Base-by-base conservation (phyloP, 2,888 invertebrate genomes). In the Tupiocoris notatus region DNA sequence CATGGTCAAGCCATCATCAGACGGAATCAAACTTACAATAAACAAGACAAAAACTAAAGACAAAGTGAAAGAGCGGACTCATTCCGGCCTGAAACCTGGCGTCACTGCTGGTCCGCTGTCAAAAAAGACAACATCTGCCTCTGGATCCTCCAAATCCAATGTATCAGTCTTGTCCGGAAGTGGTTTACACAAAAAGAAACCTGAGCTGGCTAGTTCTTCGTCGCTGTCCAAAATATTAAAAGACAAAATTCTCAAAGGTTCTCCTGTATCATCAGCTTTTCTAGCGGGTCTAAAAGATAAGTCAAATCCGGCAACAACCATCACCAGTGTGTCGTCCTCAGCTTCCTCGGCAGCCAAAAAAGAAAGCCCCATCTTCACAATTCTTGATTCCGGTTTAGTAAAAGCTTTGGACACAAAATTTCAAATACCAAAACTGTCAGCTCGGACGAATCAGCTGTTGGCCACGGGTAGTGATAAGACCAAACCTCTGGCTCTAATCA, bases 21-120 rank as follows among this genome's bases (percentile, higher is more conserved):
- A 94, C 81, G 94, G 94, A 1, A 93, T 96, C 86, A 96, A 95
- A 84, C 89, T 96, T 74, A 96, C 94, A 1, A 94, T 95, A 23
- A 95, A 95, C 82, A 95, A 95, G 85, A 94, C 95, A 0, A 87
- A 91, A 81, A 88, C 89, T 21, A 91, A 92, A 82, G 92, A 92
- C 63, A 68, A 67, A 62, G 23, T 62, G 17, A 71, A 56, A 62
- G 73, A 73, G n/a, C 61, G 58, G 22, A 20, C 17, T 58, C 92
- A 93, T 82, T 93, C 94, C 0, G 94, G 94, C 0, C 85, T 92
- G 0, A 94, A 94, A 82, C 93, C 93, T 0, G 73, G 73, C 23
- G 73, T 62, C 1, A 54, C 17, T 24, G 80, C 80, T 76, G 73
- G 62, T 39, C 62, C 62, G 20, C 61, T 73, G n/a, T 88, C 88